Evolutionary conservation across 2,113 vertebrate genomes (phyloP), one percentile per base, ranked within the genome.

Genomic region (Hippoglossus stenolepis): DNA sequence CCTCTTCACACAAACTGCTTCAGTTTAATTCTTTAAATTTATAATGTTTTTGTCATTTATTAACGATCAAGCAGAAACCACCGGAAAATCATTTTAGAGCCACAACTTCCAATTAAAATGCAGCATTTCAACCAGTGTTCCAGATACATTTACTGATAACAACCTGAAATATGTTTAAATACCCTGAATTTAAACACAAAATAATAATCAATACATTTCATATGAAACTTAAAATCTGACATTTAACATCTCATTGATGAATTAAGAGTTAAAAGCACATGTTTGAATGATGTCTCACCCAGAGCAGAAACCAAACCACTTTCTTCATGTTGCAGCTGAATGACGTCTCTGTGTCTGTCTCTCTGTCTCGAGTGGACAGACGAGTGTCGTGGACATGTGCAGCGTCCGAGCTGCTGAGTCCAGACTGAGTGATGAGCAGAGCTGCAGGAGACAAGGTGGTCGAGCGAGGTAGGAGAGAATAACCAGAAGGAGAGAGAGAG

Each of bases 221-320:
- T 31, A 31, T 7, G 6, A 31, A 31, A 31, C 31, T 31, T 31
- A 31, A 31, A 18, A 49, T 49, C 57, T 17, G 57, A 59, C 23
- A 59, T 21, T 21, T 17, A 3, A 13, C 2, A 14, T 63, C 31
- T 38, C 45, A 24, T 2, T 5, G 8, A 15, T 45, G 20, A 14
- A 20, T 13, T 4, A 9, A 51, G 28, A 31, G 7, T 15, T 18
- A 4, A 35, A 49, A 0, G 3, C 3, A 57, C 3, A 4, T 20
- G n/a, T n/a, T 26, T 5, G 28, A 49, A 9, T 20, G 28, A 28
- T 11, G 13, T 69, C 87, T 86, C 58, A 90, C 89, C 89, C 61
- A 77, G 65, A 87, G 24, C 21, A 77, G 62, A 23, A 75, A 18
- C 12, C 45, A 65, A 1, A 57, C 1, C 0, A 9, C 14, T 3